Conservation (phyloP, 30 jellyfish, hydroid and myxozoan genomes). For the Morbakka virulenta region DNA sequence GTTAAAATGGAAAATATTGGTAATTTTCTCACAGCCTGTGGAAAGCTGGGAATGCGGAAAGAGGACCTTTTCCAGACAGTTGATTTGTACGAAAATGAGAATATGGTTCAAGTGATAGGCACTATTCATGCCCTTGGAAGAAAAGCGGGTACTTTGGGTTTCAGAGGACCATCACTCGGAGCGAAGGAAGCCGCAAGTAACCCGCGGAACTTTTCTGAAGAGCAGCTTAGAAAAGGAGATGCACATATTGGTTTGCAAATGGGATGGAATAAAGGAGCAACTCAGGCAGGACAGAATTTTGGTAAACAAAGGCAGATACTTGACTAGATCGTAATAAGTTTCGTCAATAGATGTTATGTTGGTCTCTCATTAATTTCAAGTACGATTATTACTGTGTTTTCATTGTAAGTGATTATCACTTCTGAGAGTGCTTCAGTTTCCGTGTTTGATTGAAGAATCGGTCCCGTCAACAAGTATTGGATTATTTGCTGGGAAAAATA, state of each 20-base stretch:
- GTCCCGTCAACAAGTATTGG: too few species aligned
- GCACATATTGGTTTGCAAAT: slow-evolving; percentile 91
- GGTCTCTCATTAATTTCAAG: too few species aligned
- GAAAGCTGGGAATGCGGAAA: slow-evolving; percentile 65
- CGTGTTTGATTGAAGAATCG: too few species aligned
- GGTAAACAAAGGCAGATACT: slow-evolving; percentile 97
- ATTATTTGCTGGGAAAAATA: too few species aligned
- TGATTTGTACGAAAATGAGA: slow-evolving; percentile 91
- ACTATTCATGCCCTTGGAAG: slow-evolving; percentile 93
- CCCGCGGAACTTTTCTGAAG: slow-evolving; percentile 90
- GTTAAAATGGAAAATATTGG: slow-evolving; percentile 96
- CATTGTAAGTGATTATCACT: too few species aligned
- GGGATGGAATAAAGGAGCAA: slow-evolving; percentile 99
- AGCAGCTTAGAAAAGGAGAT: slow-evolving; percentile 92
- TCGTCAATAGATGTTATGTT: too few species aligned
- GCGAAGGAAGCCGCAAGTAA: slow-evolving; percentile 93
- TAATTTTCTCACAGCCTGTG: slow-evolving; percentile 73
- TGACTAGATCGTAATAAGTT: too few species aligned
- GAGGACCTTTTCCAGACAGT: slow-evolving; percentile 97
- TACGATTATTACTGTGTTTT: too few species aligned
- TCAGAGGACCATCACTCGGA: slow-evolving; percentile 90
- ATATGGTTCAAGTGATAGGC: slow-evolving; percentile 85
- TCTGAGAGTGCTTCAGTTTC: too few species aligned
- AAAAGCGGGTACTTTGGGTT: slow-evolving; percentile 60
- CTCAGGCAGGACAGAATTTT: slow-evolving; percentile 98